Evolutionary conservation across 2,797 vertebrate genomes (phyloP).

Genomic region (Spinus olivaceus): DNA sequence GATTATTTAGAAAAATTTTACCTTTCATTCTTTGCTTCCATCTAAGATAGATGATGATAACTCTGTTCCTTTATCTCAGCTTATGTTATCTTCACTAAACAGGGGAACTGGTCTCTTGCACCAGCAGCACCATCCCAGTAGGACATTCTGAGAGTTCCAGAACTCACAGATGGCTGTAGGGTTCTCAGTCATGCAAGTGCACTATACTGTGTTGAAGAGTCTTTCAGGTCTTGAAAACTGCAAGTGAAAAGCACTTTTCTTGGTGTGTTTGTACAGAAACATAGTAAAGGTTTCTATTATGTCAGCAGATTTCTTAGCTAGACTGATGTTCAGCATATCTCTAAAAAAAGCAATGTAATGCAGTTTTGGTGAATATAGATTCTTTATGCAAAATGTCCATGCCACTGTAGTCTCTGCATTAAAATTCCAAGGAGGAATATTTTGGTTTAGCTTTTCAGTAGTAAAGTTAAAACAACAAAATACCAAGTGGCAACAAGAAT

Average conservation of each 20-base stretch:
- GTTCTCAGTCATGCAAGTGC: background rate
- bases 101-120: background rate
- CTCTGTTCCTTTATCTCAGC: background rate
- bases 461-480: background rate
- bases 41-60: background rate
- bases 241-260: background rate
- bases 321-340: background rate
- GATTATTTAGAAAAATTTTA: background rate
- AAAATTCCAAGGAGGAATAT: background rate
- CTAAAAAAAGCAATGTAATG: background rate
- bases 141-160: background rate
- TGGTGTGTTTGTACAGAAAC: background rate
- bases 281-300: background rate
- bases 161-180: rapidly evolving
- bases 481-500: background rate
- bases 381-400: background rate
- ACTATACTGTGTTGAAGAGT: background rate
- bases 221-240: background rate
- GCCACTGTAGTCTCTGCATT: background rate
- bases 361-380: background rate
- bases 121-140: background rate
- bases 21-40: background rate
- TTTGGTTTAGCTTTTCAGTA: background rate
- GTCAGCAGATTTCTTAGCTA: background rate
- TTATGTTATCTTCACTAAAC: background rate